Evolutionary conservation across 92 coral and sea anemone genomes (phyloP).

Genomic region (Epizoanthus illoricatus): DNA sequence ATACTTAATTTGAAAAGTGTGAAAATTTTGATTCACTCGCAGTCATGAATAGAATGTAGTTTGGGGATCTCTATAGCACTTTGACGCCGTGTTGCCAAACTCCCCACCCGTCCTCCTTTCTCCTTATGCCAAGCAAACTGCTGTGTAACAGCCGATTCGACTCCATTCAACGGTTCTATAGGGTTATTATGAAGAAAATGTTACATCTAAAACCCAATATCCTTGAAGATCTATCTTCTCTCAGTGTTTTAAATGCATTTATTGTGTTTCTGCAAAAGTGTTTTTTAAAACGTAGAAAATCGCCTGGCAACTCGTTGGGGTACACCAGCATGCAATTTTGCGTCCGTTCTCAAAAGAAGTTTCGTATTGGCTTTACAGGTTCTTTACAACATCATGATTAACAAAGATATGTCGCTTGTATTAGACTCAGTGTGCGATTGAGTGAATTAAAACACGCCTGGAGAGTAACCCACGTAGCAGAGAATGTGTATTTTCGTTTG

Average conservation of each 20-base stretch:
- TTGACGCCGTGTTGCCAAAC: neutral
- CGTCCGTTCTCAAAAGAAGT: neutral
- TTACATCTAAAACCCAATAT: neutral
- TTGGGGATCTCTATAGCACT: neutral
- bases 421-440: neutral
- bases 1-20: too few species aligned
- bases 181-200: neutral
- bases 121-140: neutral
- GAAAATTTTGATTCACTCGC: too few species aligned
- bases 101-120: neutral
- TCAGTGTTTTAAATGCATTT: neutral
- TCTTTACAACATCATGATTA: neutral
- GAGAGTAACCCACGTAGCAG: neutral
- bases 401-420: neutral
- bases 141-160: neutral
- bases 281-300: neutral
- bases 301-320: neutral
- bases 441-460: constrained; percentile 22
- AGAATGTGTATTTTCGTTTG: neutral
- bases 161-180: neutral
- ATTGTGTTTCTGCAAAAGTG: neutral
- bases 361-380: neutral
- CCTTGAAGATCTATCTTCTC: neutral
- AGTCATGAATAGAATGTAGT: neutral
- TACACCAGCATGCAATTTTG: neutral